Evolutionary conservation across 2,113 vertebrate genomes (phyloP).

Genomic region (Melanerpes formicivorus): DNA sequence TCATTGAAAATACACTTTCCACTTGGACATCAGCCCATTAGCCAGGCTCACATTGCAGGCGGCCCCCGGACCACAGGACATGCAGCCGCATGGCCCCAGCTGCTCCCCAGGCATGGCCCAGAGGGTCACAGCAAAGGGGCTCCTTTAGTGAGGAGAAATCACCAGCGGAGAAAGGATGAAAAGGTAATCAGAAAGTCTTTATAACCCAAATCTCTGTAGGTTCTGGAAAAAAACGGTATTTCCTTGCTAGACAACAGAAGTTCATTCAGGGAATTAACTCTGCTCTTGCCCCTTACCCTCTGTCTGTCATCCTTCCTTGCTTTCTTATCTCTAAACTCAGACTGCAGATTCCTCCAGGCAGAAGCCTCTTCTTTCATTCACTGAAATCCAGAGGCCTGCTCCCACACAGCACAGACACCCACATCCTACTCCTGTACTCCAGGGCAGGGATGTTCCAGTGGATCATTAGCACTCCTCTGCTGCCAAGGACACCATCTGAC

Average conservation of each 20-base stretch:
- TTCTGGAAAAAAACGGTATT: slow-evolving; percentile 19
- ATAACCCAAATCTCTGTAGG: slow-evolving; percentile 58
- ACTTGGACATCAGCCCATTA: slow-evolving; percentile 74
- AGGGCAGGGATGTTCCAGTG: fast-evolving
- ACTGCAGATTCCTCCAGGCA: background rate
- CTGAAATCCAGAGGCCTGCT: background rate
- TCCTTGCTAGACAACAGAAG: slow-evolving; percentile 40
- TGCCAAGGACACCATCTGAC: background rate
- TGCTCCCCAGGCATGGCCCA: background rate
- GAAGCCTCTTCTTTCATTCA: background rate
- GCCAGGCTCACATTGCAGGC: background rate
- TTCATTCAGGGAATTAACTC: slow-evolving; percentile 27
- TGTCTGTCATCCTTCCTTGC: background rate
- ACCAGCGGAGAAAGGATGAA: slow-evolving; percentile 50
- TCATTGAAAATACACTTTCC: slow-evolving; percentile 78
- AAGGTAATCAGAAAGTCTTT: slow-evolving; percentile 70
- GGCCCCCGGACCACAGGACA: background rate
- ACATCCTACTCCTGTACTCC: background rate
- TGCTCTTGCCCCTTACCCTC: slow-evolving; percentile 26
- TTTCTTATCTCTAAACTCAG: background rate
- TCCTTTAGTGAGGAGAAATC: slow-evolving; percentile 57
- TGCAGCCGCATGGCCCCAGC: background rate
- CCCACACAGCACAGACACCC: background rate
- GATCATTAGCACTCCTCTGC: background rate
- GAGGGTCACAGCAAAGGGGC: slow-evolving; percentile 56